Evolutionary conservation across 1,140 invertebrate genomes (phyloP).

Genomic region (Neomicropteryx cornuta): DNA sequence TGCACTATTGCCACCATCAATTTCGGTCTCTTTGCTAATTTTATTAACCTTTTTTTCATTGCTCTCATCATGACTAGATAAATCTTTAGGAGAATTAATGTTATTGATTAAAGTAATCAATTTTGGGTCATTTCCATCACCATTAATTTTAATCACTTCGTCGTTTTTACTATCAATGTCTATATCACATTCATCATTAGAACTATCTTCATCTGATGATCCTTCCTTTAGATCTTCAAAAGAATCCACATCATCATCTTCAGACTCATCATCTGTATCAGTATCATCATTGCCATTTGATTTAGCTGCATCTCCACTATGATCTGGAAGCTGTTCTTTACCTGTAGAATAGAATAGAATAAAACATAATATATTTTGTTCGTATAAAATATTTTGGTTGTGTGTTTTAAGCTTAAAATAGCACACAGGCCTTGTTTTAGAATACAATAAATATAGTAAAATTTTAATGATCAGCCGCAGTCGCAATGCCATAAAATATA

Average conservation of each 20-base stretch:
- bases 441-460: no score
- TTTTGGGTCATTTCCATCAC: constrained; percentile 21
- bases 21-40: constrained; percentile 13
- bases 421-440: no score
- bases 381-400: no score
- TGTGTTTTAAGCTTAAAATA: no score
- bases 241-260: constrained; percentile 15
- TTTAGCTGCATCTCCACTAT: constrained; percentile 27
- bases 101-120: no score
- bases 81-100: no score
- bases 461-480: no score
- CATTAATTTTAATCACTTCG: constrained; percentile 22
- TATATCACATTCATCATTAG: constrained; percentile 22
- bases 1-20: no score
- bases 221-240: constrained; percentile 19
- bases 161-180: constrained; percentile 21
- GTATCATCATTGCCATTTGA: constrained; percentile 23
- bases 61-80: constrained; percentile 23
- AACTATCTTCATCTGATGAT: constrained; percentile 17
- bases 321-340: no score
- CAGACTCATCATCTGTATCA: constrained; percentile 16
- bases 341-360: no score
- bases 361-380: no score
- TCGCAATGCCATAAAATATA: no score
- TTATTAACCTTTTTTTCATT: constrained; percentile 13